phyloP scores from a whole-genome alignment of 2,113 vertebrate species.

The Electrona antarctica region DNA sequence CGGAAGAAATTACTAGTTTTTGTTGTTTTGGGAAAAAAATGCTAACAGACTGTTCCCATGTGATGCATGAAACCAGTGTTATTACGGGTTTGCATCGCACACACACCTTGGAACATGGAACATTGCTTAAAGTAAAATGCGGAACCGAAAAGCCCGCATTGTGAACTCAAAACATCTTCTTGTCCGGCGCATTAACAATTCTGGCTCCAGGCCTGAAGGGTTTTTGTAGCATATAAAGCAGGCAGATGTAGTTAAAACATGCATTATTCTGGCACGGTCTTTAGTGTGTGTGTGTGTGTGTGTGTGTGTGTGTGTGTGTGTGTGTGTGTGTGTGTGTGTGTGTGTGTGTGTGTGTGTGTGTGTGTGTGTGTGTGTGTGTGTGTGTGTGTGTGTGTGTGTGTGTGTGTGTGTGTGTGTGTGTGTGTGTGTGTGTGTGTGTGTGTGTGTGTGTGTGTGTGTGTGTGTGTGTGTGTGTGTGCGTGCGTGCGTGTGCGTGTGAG shows the following conservation, averaged over 20 bases:
- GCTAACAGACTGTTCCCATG: background rate
- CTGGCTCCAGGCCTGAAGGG: conserved; percentile 28
- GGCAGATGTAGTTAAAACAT: conserved; percentile 55
- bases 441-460: conserved; percentile 17
- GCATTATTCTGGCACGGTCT: conserved; percentile 28
- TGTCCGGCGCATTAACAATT: background rate
- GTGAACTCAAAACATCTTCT: background rate
- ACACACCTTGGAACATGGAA: background rate
- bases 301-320: conserved; percentile 4
- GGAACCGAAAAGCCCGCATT: background rate
- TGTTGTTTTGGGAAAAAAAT: background rate
- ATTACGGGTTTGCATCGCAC: conserved; percentile 6
- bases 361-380: conserved; percentile 13
- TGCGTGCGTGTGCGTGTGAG: no score
- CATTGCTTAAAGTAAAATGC: conserved; percentile 9
- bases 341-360: conserved; percentile 4
- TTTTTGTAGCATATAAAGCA: conserved; percentile 12
- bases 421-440: conserved; percentile 3
- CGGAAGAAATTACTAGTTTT: background rate
- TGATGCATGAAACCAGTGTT: conserved; percentile 5
- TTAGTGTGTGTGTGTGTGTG: conserved; percentile 15
- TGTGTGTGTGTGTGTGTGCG: conserved; percentile 5
- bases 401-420: conserved; percentile 16
- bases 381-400: conserved; percentile 5
- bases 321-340: conserved; percentile 14